Evolutionary conservation across 30 jellyfish, hydroid and myxozoan genomes (phyloP).

Genomic region (Nemopilema nomurai): DNA sequence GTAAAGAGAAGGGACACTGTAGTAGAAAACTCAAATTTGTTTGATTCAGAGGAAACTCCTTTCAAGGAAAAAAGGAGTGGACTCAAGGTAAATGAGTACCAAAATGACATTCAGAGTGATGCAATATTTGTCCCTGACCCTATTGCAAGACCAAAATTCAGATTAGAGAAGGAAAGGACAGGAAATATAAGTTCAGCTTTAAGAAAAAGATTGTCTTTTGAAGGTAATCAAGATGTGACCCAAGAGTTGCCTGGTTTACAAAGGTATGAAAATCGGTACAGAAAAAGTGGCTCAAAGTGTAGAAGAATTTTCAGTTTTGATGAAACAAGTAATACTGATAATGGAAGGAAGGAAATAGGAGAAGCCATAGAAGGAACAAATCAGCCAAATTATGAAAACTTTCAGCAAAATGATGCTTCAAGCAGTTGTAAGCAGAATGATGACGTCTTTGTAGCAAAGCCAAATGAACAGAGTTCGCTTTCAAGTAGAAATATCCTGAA

Average conservation of each 20-base stretch:
- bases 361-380: neutral
- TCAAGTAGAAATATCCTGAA: neutral
- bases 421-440: too few species aligned
- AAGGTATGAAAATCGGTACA: neutral
- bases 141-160: neutral
- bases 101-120: neutral
- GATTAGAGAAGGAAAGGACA: neutral
- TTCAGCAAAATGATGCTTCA: too few species aligned
- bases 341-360: neutral
- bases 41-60: conserved; percentile 57
- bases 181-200: conserved; percentile 19
- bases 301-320: neutral
- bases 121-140: conserved; percentile 41
- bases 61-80: neutral
- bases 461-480: neutral
- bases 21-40: neutral
- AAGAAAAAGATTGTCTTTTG: conserved; percentile 48
- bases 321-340: neutral
- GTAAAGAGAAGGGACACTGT: neutral
- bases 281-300: neutral
- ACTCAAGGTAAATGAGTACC: neutral
- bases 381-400: neutral
- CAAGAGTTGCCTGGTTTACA: neutral
- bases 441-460: neutral
- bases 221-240: neutral